Percentiles rank a stretch among this genome's conserved stretches.
Conservation (phyloP, 2,113 vertebrate species). For the Toxotes chatareus region DNA sequence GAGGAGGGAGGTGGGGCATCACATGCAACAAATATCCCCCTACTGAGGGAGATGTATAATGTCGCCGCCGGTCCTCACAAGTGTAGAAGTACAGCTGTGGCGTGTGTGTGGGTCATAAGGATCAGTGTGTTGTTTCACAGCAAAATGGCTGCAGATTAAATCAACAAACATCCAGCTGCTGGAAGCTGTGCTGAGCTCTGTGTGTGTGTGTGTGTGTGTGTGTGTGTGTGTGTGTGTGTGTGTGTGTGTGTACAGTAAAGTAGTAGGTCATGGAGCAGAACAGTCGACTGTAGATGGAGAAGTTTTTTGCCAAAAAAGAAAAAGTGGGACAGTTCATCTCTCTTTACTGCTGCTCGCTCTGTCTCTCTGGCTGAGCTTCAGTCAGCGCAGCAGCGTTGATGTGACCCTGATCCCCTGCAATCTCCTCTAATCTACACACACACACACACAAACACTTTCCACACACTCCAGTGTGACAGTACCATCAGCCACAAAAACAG, state of each 20-base stretch:
- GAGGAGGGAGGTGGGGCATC: too few relatives aligned
- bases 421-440: slow-evolving; percentile 61
- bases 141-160: slow-evolving; percentile 49
- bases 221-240: slow-evolving; percentile 36
- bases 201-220: slow-evolving; percentile 39
- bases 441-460: slow-evolving; percentile 18
- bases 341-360: background rate
- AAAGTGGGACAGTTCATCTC: slow-evolving; percentile 48
- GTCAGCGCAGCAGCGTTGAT: slow-evolving; percentile 4
- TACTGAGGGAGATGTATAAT: too few relatives aligned
- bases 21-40: too few relatives aligned
- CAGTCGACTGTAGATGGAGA: slow-evolving; percentile 23
- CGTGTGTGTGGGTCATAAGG: background rate
- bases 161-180: slow-evolving; percentile 36
- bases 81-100: too few relatives aligned
- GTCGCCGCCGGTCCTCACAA: too few relatives aligned
- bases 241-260: slow-evolving; percentile 46
- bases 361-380: slow-evolving; percentile 6
- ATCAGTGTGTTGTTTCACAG: slow-evolving; percentile 7
- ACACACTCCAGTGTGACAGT: slow-evolving; percentile 15
- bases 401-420: slow-evolving; percentile 70
- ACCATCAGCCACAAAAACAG: background rate
- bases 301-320: slow-evolving; percentile 9
- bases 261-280: slow-evolving; percentile 36
- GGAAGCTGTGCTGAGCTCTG: slow-evolving; percentile 22